Conservation (phyloP, 2,888 invertebrate genomes). For the Leptopilina syphax region DNA sequence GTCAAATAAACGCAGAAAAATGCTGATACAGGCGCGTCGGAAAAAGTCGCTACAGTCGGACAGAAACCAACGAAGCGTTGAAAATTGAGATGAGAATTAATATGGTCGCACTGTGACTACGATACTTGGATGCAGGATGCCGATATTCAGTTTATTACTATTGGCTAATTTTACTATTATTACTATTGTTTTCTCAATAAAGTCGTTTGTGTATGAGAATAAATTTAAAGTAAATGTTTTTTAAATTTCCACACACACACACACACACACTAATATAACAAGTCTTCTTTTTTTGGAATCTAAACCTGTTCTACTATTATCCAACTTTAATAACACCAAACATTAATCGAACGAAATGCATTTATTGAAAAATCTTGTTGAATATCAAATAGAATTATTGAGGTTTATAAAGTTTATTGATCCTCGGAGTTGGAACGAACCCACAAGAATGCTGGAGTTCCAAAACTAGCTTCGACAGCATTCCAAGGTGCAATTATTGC, state of each 20-base stretch:
- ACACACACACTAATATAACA: too few species aligned
- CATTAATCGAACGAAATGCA: neutral
- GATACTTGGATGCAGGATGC: constrained; percentile 48
- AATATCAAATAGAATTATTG: constrained; percentile 31
- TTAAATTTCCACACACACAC: neutral
- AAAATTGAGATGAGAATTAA: constrained; percentile 24
- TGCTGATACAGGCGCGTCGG: constrained; percentile 52
- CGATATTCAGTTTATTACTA: constrained; percentile 53
- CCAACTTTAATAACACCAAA: too few species aligned
- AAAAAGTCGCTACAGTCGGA: constrained; percentile 46
- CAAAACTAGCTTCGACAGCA: constrained; percentile 49
- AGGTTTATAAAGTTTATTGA: constrained; percentile 23
- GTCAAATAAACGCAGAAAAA: constrained; percentile 67
- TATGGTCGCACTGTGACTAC: constrained; percentile 48
- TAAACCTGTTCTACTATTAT: too few species aligned
- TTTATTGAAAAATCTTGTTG: constrained; percentile 4
- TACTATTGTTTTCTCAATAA: neutral
- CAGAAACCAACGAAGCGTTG: constrained; percentile 43
- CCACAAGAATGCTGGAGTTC: constrained; percentile 30
- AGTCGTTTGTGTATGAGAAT: neutral
- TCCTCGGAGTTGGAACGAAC: constrained; percentile 26
- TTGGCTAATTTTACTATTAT: constrained; percentile 26
- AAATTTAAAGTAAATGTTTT: neutral
- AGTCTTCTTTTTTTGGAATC: too few species aligned
- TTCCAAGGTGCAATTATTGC: constrained; percentile 69